Conservation (phyloP, 2,888 invertebrate species). For the Plutella xylostella region DNA sequence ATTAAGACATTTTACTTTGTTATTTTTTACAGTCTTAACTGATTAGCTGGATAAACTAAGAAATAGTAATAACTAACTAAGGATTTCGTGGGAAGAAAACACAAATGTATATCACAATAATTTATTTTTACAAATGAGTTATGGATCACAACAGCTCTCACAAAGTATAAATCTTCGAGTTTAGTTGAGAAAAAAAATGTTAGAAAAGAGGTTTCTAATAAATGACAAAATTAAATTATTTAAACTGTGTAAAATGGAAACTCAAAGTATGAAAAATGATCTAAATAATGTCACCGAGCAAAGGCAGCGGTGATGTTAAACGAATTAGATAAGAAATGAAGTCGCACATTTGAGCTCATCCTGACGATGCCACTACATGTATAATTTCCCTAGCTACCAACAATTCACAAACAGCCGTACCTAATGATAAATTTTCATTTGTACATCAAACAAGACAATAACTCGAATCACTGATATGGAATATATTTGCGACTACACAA, state of each 20-base stretch:
- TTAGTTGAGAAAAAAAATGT: conserved; percentile 37
- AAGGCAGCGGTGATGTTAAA: background rate
- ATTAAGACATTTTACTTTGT: too few relatives aligned
- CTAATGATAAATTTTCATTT: conserved; percentile 52
- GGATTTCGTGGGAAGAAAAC: too few relatives aligned
- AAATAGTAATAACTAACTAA: too few relatives aligned
- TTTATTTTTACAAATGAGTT: conserved; percentile 70
- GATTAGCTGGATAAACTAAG: too few relatives aligned
- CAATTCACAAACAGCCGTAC: conserved; percentile 51
- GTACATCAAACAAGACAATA: conserved; percentile 43
- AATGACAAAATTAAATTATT: conserved; percentile 29
- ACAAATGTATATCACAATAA: conserved; percentile 71
- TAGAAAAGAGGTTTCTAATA: conserved; percentile 35
- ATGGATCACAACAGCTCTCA: conserved; percentile 63
- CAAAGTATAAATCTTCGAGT: conserved; percentile 45
- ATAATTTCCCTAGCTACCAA: conserved; percentile 53
- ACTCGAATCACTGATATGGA: conserved; percentile 30
- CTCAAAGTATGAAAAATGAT: conserved; percentile 21
- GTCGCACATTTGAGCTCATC: conserved; percentile 52
- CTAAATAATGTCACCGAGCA: too few relatives aligned
- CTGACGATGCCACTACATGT: conserved; percentile 28
- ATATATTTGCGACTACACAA: conserved; percentile 33
- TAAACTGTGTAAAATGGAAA: conserved; percentile 26
- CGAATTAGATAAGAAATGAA: conserved; percentile 23
- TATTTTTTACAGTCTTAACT: too few relatives aligned